Evolutionary conservation across 1,140 invertebrate species (phyloP), one percentile per base, ranked within the genome.

Genomic region (Lepidotrigona ventralis): DNA sequence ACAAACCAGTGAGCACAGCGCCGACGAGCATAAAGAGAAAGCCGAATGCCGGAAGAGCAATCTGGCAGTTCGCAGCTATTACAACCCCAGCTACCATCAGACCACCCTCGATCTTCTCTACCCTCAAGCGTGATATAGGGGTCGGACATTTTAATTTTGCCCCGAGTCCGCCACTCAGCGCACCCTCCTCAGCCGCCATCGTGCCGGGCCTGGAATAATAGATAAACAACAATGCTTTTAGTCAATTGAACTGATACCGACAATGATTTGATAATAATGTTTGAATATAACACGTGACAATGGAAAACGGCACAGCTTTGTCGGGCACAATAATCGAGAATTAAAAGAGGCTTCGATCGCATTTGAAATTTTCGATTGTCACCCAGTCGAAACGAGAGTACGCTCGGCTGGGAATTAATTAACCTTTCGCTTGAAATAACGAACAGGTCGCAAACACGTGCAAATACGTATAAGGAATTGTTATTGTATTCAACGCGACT

Each of bases 91-190:
- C 96, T 21, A 97, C 96, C 91, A 96, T 95, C 74, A 97, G 93
- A 12, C 96, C 96, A 63, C 96, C 96, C 92, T 97, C 96, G 90
- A 97, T 96, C 92, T 97, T 97, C 92, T 97, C 96, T 77, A 97
- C 96, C 63, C 96, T 95, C 51, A 96, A 94, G 23, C 96, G 94
- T 56, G 95, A 95, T 87, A 95, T 94, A 66, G 95, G 94, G 9
- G 95, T 94, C 73, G 96, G 95, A 91, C 95, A 96, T 92, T 95
- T 94, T 84, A 95, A 93, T 92, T 95, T 95, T 80, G 94, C 93
- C 79, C 92, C 93, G 70, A 94, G 93, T 72, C 92, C 90, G 76
- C 91, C 90, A 82, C 87, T 87, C 77, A 92, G 79, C 86, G 91
- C 90, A 73, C 92, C 92, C 74, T 93, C 93, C 82, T 94, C 94